A percentile compares a stretch with the other conserved stretches of the same genome.
phyloP scores from a whole-genome alignment of 2,113 vertebrate genomes.

The Chamaea fasciata region DNA sequence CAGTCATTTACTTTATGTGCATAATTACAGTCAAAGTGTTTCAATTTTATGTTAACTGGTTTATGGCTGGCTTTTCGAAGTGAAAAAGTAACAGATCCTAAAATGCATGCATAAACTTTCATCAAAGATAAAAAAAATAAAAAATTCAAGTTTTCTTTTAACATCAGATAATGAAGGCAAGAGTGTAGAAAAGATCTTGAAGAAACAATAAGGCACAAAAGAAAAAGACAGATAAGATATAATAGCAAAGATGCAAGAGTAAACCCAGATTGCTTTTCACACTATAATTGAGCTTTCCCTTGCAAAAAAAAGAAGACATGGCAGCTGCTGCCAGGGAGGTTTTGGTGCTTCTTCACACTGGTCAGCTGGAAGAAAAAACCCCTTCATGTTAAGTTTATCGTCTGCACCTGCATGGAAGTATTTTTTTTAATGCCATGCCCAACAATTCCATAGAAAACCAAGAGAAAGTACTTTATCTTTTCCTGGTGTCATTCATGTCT shows the following conservation, averaged over 20 bases:
- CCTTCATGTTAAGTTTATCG: not conserved
- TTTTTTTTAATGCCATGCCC: not conserved
- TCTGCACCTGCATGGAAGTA: not conserved
- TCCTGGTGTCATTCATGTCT: not conserved
- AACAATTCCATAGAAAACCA: not conserved
- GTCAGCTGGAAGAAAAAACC: not conserved
- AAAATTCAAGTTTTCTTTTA: not conserved
- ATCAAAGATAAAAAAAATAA: not conserved
- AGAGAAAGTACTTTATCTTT: not conserved
- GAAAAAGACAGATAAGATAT: not conserved
- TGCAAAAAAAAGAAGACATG: not conserved
- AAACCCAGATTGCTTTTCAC: not conserved
- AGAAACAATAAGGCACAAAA: not conserved
- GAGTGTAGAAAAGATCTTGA: not conserved
- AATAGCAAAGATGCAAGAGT: not conserved
- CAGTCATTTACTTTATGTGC: not conserved
- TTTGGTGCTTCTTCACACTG: not conserved
- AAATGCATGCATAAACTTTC: not conserved
- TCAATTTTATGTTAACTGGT: not conserved
- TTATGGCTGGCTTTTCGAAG: not conserved
- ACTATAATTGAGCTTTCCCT: not conserved
- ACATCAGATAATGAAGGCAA: not conserved
- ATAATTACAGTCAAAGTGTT: not conserved
- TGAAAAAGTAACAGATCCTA: not conserved
- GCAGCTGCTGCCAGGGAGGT: not conserved